Evolutionary conservation across 2,888 invertebrate genomes (phyloP), one percentile per base, ranked within the genome.

Genomic region (Synergus umbraculus): DNA sequence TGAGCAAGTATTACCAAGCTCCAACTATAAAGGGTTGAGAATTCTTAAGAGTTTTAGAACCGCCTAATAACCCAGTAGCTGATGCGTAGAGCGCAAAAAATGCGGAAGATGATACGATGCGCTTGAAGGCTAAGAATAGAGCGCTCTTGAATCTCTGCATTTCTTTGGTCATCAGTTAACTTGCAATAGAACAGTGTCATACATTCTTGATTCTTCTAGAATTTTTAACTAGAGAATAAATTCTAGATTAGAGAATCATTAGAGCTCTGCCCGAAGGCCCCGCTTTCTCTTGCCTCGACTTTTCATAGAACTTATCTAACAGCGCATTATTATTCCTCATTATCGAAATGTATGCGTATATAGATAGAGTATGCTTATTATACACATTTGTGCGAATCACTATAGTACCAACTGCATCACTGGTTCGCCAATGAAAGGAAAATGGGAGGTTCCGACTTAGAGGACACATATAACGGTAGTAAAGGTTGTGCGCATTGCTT

Each of bases 271-370:
- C 18, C 18, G n/a, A 49, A 49, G 49, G 49, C 2, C 5, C 49
- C 13, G 81, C 82, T 82, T 82, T 83, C 83, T 80, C 80, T 82
- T 78, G 76, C 76, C 77, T 82, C 78, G 76, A 79, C 79, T 82
- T 79, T 67, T 81, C 63, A 81, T 66, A 81, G 82, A 81, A 83
- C 81, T 81, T 83, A 83, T 81, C 81, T 83, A 83, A 81, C 80
- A 82, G 83, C 80, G 83, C 84, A 85, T 87, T 87, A 87, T 87
- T 87, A 84, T 85, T 82, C 83, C 84, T 87, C 86, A 87, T 87
- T 87, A 87, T 87, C 87, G 84, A 78, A 76, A 82, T 81, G 79
- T 67, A 66, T 66, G n/a, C n/a, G n/a, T 15, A n/a, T 54, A 22
- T 22, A 22, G 22, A 22, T 22, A 22, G 22, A 22, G 18, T 44